These are phyloP conservation scores for Agrochola circellaris DNA, from an alignment of 2,888 invertebrate species.

Conservation along the genomic window DNA sequence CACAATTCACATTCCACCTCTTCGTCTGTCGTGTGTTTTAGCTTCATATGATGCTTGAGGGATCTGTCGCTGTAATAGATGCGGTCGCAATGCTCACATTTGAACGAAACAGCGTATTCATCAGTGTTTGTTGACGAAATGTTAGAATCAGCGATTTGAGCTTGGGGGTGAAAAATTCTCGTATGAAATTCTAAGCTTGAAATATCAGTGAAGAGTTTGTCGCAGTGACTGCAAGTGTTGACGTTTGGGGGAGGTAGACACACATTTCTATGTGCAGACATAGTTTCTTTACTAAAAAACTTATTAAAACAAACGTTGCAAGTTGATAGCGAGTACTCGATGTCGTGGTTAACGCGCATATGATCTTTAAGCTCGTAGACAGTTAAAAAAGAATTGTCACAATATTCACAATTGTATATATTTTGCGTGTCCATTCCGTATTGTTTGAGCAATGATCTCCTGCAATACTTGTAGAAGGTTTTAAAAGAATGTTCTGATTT, in stretches of 20 bases:
- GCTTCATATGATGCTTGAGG: constrained; percentile 82
- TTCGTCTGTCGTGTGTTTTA: constrained; percentile 82
- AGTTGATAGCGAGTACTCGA: constrained; percentile 76
- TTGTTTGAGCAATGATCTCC: constrained; percentile 73
- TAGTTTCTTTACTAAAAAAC: constrained; percentile 79
- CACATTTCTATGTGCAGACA: constrained; percentile 76
- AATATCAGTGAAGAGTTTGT: constrained; percentile 83
- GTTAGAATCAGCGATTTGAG: constrained; percentile 79
- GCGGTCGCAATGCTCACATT: constrained; percentile 78
- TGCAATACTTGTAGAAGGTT: constrained; percentile 82
- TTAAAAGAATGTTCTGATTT: constrained; percentile 81
- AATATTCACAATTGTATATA: constrained; percentile 80
- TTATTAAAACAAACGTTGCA: constrained; percentile 85
- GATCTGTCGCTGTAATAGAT: constrained; percentile 83
- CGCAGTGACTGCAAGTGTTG: constrained; percentile 80
- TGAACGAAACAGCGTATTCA: constrained; percentile 71
- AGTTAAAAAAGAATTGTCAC: constrained; percentile 71
- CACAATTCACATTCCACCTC: constrained; percentile 79
- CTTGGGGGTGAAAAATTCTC: constrained; percentile 83
- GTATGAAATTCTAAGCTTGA: constrained; percentile 83
- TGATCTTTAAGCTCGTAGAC: constrained; percentile 82
- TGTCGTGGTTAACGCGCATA: constrained; percentile 78
- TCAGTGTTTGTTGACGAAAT: constrained; percentile 76
- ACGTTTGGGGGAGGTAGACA: constrained; percentile 80
- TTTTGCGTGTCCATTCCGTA: constrained; percentile 49